Base-by-base conservation (phyloP, 2,888 invertebrate genomes). In the Caenorhabditis zanzibari region DNA sequence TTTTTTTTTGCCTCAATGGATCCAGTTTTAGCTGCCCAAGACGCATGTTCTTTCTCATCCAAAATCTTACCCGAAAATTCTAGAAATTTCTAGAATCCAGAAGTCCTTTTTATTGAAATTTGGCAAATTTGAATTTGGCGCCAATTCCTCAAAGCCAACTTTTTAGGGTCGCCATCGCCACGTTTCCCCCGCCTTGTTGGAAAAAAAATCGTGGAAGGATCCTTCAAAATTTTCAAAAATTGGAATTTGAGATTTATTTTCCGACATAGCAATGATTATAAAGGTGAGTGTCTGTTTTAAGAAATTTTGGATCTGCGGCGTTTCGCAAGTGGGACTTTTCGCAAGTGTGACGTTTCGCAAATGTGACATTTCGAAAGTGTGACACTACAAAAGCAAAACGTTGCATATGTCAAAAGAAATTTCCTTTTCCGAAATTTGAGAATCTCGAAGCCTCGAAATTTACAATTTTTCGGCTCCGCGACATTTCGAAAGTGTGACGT, bases 251-350 rank as follows among this genome's bases (percentile, higher is more conserved):
- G 52, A 4, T 6, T 49, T 7, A 59, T 56, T 69, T 64, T 52
- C 35, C 32, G 44, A 28, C 54, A 26, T 44, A 68, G 22, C 19
- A 19, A 81, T 74, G 69, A 74, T 74, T 58, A 75, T 69, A 73
- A 74, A 81, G 74, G 73, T 81, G 68, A 81, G 71, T 41, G 10
- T 16, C 19, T 0, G 26, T 10, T 26, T 54, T 54, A 12, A 38
- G 12, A 38, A 38, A 38, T 54, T 54, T 54, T 54, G 49, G 16
- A n/a, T n/a, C n/a, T n/a, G n/a, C n/a, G n/a, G n/a, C n/a, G n/a
- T n/a, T n/a, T n/a, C n/a, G n/a, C n/a, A n/a, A n/a, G n/a, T n/a
- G n/a, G n/a, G n/a, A n/a, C n/a, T n/a, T n/a, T n/a, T n/a, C n/a
- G n/a, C n/a, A n/a, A n/a, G n/a, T n/a, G n/a, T n/a, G n/a, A n/a